These are phyloP conservation scores for Cliona cf. orientalis DNA, from an alignment of 37 sponge, comb jelly and placozoan species.

Conservation along the genomic window DNA sequence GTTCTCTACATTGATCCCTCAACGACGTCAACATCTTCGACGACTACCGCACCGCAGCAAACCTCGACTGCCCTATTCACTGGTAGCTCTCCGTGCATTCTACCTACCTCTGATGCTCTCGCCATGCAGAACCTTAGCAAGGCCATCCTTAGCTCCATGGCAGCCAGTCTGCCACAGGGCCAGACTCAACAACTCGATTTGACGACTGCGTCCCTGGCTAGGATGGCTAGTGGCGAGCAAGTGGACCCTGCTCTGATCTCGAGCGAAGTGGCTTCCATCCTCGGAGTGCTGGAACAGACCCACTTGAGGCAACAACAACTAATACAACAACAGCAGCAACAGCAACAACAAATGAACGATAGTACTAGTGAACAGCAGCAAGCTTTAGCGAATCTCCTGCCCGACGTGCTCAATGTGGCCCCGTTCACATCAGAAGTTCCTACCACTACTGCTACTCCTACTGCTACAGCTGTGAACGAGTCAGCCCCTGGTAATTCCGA, in stretches of 20 bases:
- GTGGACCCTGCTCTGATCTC: not conserved
- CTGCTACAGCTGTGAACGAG: too few species aligned
- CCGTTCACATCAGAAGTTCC: not conserved
- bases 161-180: too few species aligned
- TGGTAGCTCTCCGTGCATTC: not conserved
- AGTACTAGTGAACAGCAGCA: not conserved
- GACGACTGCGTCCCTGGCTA: too few species aligned
- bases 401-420: not conserved
- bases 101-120: not conserved
- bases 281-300: constrained; percentile 4
- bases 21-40: not conserved
- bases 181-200: too few species aligned
- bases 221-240: too few species aligned
- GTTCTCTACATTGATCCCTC: not conserved
- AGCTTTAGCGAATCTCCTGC: not conserved
- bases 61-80: not conserved
- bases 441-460: too few species aligned
- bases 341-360: not conserved
- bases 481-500: too few species aligned
- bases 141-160: not conserved
- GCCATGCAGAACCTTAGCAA: not conserved
- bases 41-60: not conserved
- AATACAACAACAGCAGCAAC: not conserved
- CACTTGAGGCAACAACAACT: not conserved
- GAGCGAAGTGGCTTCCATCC: constrained; percentile 11